Percentiles rank a stretch among this genome's conserved stretches.
These are phyloP conservation scores for Scomberomorus guttatus DNA, from an alignment of 2,797 vertebrate species.

Conservation along the genomic window DNA sequence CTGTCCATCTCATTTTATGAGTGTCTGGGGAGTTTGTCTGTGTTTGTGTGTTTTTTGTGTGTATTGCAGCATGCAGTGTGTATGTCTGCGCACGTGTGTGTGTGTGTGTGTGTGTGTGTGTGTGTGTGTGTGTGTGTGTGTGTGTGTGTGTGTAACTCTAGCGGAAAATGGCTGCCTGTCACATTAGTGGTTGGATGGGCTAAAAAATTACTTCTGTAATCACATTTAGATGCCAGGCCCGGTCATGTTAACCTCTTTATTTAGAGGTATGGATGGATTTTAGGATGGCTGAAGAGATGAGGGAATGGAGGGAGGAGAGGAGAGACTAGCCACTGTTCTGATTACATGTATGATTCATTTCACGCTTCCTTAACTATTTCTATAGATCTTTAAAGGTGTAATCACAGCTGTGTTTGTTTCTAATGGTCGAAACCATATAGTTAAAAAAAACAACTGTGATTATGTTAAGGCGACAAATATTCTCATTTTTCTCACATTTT, in stretches of 20 bases:
- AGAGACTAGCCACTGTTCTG: slow-evolving; percentile 23
- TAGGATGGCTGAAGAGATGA: slow-evolving; percentile 63
- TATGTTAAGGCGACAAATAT: too few species aligned
- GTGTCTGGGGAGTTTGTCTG: slow-evolving; percentile 72
- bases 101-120: slow-evolving; percentile 36
- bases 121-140: slow-evolving; percentile 47
- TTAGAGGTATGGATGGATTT: slow-evolving; percentile 78
- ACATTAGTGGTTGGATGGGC: slow-evolving; percentile 81
- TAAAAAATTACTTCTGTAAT: slow-evolving; percentile 81
- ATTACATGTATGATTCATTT: slow-evolving; percentile 21
- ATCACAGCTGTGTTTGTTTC: not conserved
- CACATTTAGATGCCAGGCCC: slow-evolving; percentile 71
- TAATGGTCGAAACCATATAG: not conserved
- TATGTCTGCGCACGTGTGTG: slow-evolving; percentile 20
- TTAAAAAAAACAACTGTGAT: not conserved
- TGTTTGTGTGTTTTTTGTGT: slow-evolving; percentile 43
- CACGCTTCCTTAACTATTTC: not conserved
- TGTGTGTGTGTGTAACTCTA: slow-evolving; percentile 70
- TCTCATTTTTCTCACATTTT: too few species aligned
- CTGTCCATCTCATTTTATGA: slow-evolving; percentile 81
- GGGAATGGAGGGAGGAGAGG: slow-evolving; percentile 35
- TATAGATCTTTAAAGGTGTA: not conserved
- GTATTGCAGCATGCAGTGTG: slow-evolving; percentile 22
- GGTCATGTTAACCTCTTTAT: slow-evolving; percentile 82
- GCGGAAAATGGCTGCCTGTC: slow-evolving; percentile 79